Base-by-base conservation (phyloP, 2,888 invertebrate species). In the Drosophila villosipedis region DNA sequence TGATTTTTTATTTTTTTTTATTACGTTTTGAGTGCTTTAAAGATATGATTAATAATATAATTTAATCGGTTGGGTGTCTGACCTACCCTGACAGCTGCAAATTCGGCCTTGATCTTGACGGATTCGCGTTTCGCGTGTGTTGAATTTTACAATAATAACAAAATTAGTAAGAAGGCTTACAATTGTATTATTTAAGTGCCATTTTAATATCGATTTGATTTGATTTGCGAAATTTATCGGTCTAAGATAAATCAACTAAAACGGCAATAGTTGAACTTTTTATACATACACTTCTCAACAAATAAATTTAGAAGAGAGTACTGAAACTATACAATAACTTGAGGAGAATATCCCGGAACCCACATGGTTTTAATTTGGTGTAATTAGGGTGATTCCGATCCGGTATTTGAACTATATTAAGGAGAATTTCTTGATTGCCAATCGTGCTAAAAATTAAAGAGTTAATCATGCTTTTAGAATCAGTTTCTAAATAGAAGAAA, bases 61-160 rank as follows among this genome's bases (percentile, higher is more conserved):
- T 57, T 39, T 62, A 62, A 68, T 55, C 53, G 4, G 47, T 16
- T 14, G 41, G 28, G 35, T n/a, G 14, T 28, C 67, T 30, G 49
- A 28, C 12, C 49, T 16, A 12, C 12, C 25, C 33, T 19, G 33
- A 47, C 33, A 59, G 31, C 14, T 28, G n/a, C 14, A 1, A 14
- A 12, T 16, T 31, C 22, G 33, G 16, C 7, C n/a, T 31, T 67
- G 68, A 59, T 49, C 33, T 64, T 53, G 14, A 35, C 30, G 43
- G 30, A 41, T 52, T 59, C 52, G 31, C 25, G 10, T 53, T 72
- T 71, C 60, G 64, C 82, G 64, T 66, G 69, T 62, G n/a, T 58
- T 37, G 0, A 31, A 35, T 35, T 47, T 19, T 10, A 54, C 28
- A 31, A 39, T 35, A 49, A 39, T 6, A 30, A n/a, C 10, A 19